Evolutionary conservation across 2,797 vertebrate species (phyloP), one percentile per base, ranked within the genome.

Genomic region (Anomalospiza imberbis): DNA sequence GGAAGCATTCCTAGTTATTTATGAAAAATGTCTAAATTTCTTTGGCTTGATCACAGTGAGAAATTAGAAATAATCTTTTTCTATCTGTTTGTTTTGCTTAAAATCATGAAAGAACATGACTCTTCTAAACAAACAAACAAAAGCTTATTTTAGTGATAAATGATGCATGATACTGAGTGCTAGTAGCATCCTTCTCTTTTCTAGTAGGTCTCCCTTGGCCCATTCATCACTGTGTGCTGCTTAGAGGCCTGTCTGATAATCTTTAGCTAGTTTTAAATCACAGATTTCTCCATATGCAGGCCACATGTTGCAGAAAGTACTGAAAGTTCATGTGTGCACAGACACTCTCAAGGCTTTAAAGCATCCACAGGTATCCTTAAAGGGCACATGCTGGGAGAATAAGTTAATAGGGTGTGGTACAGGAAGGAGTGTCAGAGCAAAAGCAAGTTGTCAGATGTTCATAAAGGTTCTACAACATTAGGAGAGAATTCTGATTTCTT

Each of bases 281-380:
- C 93, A 96, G 72, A 91, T 97, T 93, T 94, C 71, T 94, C 91
- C 97, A 98, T 97, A 84, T 98, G 97, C 79, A 96, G 87, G 88
- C 97, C 98, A 98, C 98, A 98, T 98, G 97, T 98, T 97, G 78
- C 21, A 92, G 88, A 93, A 97, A 85, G 77, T 91, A 93, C 85
- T 65, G 73, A 88, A 85, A 89, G 68, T 82, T 91, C 82, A 78
- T 51, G 77, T 32, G 26, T 0, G 0, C 15, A 3, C 36, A 21
- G 32, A 18, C 16, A 42, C 68, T 85, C 89, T 93, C 68, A 89
- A 93, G 73, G 50, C 88, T 95, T 93, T 89, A 94, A 94, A 87
- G 95, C 85, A 95, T 95, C 58, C 22, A 0, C 45, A 91, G 78
- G 44, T 66, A 83, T 51, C 53, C 80, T 86, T 87, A 65, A 82